phyloP scores from a whole-genome alignment of 2,797 vertebrate species.

The Spondyliosoma cantharus region DNA sequence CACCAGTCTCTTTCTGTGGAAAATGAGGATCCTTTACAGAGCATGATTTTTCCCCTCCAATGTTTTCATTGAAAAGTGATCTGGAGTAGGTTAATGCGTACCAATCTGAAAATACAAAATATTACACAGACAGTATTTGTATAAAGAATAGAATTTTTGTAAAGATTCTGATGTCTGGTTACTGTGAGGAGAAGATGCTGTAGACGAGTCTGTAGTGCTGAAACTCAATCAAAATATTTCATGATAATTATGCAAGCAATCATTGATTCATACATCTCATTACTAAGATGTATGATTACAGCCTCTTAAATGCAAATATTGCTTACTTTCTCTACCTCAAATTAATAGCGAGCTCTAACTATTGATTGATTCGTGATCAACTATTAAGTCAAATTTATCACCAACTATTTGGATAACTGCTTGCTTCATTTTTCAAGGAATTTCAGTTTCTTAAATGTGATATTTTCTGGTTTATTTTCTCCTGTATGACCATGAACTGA shows the following conservation, averaged over 20 bases:
- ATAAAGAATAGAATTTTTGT: neutral
- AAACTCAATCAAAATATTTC: neutral
- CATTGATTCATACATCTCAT: no score
- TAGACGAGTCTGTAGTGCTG: neutral
- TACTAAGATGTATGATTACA: neutral
- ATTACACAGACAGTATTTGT: neutral
- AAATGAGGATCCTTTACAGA: slow-evolving; percentile 37
- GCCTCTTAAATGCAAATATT: neutral
- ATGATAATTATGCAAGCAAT: neutral
- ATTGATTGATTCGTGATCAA: no score
- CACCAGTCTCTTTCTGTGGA: slow-evolving; percentile 50
- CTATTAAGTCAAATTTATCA: no score
- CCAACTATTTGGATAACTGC: no score
- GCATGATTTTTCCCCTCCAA: slow-evolving; percentile 13
- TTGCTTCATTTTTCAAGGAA: no score
- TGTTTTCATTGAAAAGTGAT: slow-evolving; percentile 41
- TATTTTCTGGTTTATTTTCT: no score
- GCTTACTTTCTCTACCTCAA: neutral
- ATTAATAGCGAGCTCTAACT: neutral
- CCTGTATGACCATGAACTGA: no score
- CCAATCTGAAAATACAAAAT: slow-evolving; percentile 5
- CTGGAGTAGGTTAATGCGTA: neutral
- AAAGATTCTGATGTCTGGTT: neutral
- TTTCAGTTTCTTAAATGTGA: no score
- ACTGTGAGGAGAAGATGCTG: neutral